Evolutionary conservation across 1,140 invertebrate genomes (phyloP).

Genomic region (Luehdorfia chinensis): DNA sequence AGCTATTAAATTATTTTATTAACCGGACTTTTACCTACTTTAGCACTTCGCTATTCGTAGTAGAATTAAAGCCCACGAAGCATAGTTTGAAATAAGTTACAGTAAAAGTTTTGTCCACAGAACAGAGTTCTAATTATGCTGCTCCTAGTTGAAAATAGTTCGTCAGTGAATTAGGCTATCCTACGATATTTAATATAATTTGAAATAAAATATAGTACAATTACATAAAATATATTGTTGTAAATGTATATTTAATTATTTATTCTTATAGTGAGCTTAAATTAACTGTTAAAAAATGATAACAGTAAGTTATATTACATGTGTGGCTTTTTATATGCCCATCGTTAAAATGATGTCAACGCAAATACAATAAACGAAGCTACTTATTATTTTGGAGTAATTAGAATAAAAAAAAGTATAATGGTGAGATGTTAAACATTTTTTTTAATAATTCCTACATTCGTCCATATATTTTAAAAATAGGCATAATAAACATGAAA

Average conservation of each 20-base stretch:
- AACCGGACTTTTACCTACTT: conserved; percentile 24
- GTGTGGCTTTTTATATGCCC: background rate
- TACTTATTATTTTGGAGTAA: background rate
- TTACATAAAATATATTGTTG: background rate
- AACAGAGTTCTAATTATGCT: conserved; percentile 16
- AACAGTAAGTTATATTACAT: background rate
- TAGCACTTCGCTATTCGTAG: conserved; percentile 29
- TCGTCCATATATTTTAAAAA: too few relatives aligned
- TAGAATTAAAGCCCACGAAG: conserved; percentile 33
- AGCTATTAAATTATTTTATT: too few relatives aligned
- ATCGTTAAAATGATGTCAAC: conserved; percentile 4
- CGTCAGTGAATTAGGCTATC: conserved; percentile 50
- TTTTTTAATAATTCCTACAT: too few relatives aligned
- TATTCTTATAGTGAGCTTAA: too few relatives aligned
- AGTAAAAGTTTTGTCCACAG: conserved; percentile 12
- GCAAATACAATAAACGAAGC: background rate
- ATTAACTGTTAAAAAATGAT: background rate
- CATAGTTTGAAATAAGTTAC: conserved; percentile 19
- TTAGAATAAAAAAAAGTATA: too few relatives aligned
- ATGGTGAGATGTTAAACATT: too few relatives aligned
- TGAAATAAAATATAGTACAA: background rate
- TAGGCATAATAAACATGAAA: background rate
- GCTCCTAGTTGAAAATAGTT: conserved; percentile 19
- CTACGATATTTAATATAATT: conserved; percentile 20
- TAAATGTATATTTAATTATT: too few relatives aligned